Evolutionary conservation across 2,113 vertebrate genomes (phyloP).

Genomic region (Phrynosoma blainvillii): DNA sequence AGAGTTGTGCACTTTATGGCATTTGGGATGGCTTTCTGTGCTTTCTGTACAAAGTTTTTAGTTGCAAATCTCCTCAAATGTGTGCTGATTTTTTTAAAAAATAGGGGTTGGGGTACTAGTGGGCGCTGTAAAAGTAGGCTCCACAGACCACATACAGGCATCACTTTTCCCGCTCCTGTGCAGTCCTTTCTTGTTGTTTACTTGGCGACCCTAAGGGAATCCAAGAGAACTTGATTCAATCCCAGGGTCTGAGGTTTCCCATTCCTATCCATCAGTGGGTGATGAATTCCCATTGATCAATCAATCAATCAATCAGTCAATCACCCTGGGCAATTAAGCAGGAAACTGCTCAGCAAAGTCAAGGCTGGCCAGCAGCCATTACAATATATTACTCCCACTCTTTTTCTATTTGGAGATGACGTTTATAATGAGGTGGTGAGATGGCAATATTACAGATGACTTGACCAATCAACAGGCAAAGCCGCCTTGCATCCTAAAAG

Average conservation of each 20-base stretch:
- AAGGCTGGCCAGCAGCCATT: neutral
- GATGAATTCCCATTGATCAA: too few relatives aligned
- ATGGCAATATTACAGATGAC: neutral
- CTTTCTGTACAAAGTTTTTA: too few relatives aligned
- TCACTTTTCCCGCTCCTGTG: too few relatives aligned
- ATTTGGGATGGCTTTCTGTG: too few relatives aligned
- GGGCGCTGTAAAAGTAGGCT: too few relatives aligned
- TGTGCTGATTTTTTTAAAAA: too few relatives aligned
- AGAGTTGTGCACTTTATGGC: too few relatives aligned
- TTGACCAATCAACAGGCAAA: neutral
- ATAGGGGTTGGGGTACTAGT: too few relatives aligned
- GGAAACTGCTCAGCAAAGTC: neutral
- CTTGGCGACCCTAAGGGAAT: neutral
- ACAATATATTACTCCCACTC: constrained; percentile 31
- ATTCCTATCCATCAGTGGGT: too few relatives aligned
- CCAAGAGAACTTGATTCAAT: neutral
- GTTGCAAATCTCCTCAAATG: too few relatives aligned
- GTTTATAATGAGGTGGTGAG: neutral
- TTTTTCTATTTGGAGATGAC: neutral
- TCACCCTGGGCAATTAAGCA: neutral
- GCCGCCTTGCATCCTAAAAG: neutral
- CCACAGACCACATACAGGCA: too few relatives aligned
- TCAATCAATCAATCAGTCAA: neutral
- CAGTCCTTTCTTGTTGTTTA: too few relatives aligned
- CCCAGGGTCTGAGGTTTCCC: neutral